phyloP scores from a whole-genome alignment of 2,797 vertebrate species.

The Liparis tanakae region DNA sequence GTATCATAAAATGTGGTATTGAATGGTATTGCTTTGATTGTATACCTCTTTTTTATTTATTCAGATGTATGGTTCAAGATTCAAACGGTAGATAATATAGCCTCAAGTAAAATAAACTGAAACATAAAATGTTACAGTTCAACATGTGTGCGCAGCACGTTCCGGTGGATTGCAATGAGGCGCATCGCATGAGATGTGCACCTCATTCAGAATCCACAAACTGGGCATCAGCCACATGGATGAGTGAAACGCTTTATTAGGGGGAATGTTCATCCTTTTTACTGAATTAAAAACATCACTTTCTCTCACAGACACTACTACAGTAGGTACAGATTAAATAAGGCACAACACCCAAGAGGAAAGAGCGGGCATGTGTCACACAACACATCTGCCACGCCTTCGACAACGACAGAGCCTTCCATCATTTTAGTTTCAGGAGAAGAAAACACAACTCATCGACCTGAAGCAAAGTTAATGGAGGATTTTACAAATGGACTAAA shows the following conservation, averaged over 20 bases:
- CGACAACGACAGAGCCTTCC: slow-evolving; percentile 6
- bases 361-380: slow-evolving; percentile 76
- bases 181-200: slow-evolving; percentile 24
- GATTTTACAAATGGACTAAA: slow-evolving; percentile 18
- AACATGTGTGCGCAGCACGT: slow-evolving; percentile 54
- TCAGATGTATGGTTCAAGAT: slow-evolving; percentile 19
- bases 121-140: slow-evolving; percentile 48
- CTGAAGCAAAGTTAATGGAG: slow-evolving; percentile 21
- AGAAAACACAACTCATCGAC: slow-evolving; percentile 10
- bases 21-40: background rate
- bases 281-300: slow-evolving; percentile 81
- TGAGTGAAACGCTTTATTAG: slow-evolving; percentile 84
- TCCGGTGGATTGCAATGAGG: slow-evolving; percentile 42
- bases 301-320: slow-evolving; percentile 61
- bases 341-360: slow-evolving; percentile 86
- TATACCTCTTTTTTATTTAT: slow-evolving; percentile 27
- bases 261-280: slow-evolving; percentile 82
- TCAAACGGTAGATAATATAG: slow-evolving; percentile 14
- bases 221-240: slow-evolving; percentile 50
- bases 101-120: slow-evolving; percentile 33
- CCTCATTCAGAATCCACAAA: slow-evolving; percentile 49
- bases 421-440: slow-evolving; percentile 9
- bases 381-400: slow-evolving; percentile 47
- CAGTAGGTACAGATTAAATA: slow-evolving; percentile 82
- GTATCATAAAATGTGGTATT: background rate